Evolutionary conservation across 2,797 vertebrate species (phyloP).

Genomic region (Phrynocephalus forsythii): DNA sequence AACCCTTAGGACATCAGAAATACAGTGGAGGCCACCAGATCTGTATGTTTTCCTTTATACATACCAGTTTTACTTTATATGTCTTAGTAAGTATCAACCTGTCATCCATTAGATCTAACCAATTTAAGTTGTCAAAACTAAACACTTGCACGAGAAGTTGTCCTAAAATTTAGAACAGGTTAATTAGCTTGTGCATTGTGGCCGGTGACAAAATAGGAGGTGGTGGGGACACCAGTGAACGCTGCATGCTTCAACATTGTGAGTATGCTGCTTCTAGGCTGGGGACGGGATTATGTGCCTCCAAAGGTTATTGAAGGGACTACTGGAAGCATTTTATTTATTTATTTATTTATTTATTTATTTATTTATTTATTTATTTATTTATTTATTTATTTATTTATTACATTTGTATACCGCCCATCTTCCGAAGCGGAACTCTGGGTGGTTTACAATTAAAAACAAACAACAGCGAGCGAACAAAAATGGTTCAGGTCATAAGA

Average conservation of each 20-base stretch:
- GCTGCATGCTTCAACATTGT: background rate
- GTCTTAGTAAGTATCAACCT: conserved; percentile 10
- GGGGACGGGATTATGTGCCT: too few relatives aligned
- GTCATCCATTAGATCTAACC: conserved; percentile 5
- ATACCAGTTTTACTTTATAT: background rate
- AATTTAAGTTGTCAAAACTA: conserved; percentile 14
- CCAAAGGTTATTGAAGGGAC: too few relatives aligned
- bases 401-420: too few relatives aligned
- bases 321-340: too few relatives aligned
- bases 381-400: too few relatives aligned
- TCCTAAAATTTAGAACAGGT: background rate
- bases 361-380: too few relatives aligned
- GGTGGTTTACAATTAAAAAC: too few relatives aligned
- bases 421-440: too few relatives aligned
- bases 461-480: too few relatives aligned
- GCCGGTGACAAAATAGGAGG: background rate
- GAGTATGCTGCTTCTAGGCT: background rate
- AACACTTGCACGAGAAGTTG: background rate
- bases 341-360: too few relatives aligned
- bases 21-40: conserved; percentile 29
- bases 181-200: background rate
- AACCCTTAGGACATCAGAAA: background rate
- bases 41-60: conserved; percentile 1
- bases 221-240: background rate
- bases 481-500: too few relatives aligned